These are phyloP conservation scores for Temnothorax curvispinosus DNA, from an alignment of 1,140 invertebrate genomes.

Conservation along the genomic window DNA sequence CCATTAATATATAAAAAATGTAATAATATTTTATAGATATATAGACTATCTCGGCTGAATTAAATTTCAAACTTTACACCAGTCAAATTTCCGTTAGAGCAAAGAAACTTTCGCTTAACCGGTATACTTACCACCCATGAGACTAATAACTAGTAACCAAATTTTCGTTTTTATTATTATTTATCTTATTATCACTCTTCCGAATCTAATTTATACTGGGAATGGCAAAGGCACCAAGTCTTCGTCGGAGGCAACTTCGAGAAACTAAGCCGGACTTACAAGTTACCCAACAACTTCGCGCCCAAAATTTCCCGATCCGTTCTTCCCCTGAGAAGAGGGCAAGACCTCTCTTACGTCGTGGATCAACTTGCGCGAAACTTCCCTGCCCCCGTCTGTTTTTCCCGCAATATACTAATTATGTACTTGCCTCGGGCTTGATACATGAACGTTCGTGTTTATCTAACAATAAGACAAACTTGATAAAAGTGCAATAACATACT, in stretches of 20 bases:
- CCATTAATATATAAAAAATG: not conserved
- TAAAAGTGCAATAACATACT: not conserved
- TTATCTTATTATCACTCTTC: slow-evolving; percentile 18
- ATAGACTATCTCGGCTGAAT: not conserved
- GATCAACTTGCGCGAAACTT: slow-evolving; percentile 33
- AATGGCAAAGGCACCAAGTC: not conserved
- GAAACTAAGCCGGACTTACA: slow-evolving; percentile 24
- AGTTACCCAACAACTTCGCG: slow-evolving; percentile 14
- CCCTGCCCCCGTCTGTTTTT: not conserved
- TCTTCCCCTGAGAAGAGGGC: not conserved
- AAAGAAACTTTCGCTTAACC: not conserved
- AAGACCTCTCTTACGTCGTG: not conserved
- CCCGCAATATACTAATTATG: slow-evolving; percentile 8
- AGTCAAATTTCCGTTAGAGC: not conserved
- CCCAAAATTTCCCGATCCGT: slow-evolving; percentile 26
- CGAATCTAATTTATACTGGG: slow-evolving; percentile 4
- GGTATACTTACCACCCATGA: too few species aligned
- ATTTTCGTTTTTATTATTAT: slow-evolving; percentile 21
- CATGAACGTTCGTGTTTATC: not conserved
- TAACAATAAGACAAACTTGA: slow-evolving; percentile 21
- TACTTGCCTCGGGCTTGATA: not conserved
- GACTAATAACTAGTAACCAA: not conserved
- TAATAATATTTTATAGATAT: not conserved
- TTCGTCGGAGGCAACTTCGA: not conserved
- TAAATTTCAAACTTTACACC: not conserved